Percentiles rank a stretch among this genome's conserved stretches.
Evolutionary conservation across 1,140 invertebrate genomes (phyloP).

Genomic region (Drosophila biarmipes): DNA sequence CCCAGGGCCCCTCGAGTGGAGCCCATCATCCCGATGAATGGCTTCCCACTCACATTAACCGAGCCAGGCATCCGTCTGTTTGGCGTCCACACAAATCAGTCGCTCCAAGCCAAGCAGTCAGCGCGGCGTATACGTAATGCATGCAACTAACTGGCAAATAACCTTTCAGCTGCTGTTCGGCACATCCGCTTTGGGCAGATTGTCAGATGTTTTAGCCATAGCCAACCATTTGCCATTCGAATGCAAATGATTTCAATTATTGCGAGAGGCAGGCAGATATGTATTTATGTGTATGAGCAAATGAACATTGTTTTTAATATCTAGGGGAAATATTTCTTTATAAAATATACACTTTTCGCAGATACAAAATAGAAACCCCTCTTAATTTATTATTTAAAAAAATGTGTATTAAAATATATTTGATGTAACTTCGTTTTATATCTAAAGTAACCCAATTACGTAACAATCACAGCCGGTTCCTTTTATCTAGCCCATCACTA

Average conservation of each 20-base stretch:
- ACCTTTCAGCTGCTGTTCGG: constrained; percentile 39
- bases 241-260: constrained; percentile 74
- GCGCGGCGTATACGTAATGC: constrained; percentile 68
- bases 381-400: not conserved
- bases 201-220: constrained; percentile 44
- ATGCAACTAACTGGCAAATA: constrained; percentile 40
- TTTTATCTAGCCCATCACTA: not conserved
- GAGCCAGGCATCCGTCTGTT: constrained; percentile 29
- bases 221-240: constrained; percentile 76
- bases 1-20: constrained; percentile 30
- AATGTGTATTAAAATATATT: too few relatives aligned
- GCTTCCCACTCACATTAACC: constrained; percentile 63
- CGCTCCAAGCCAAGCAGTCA: constrained; percentile 17
- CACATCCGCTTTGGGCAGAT: constrained; percentile 67
- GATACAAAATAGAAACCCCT: not conserved
- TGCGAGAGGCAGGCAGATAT: constrained; percentile 38
- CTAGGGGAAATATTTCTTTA: not conserved
- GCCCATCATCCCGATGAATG: constrained; percentile 46
- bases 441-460: not conserved
- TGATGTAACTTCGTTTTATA: too few relatives aligned
- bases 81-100: constrained; percentile 18
- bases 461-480: not conserved
- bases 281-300: constrained; percentile 59
- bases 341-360: too few relatives aligned
- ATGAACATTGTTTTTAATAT: constrained; percentile 46